These are phyloP conservation scores for Cygnus olor DNA, from an alignment of 2,797 vertebrate genomes.

Conservation along the genomic window DNA sequence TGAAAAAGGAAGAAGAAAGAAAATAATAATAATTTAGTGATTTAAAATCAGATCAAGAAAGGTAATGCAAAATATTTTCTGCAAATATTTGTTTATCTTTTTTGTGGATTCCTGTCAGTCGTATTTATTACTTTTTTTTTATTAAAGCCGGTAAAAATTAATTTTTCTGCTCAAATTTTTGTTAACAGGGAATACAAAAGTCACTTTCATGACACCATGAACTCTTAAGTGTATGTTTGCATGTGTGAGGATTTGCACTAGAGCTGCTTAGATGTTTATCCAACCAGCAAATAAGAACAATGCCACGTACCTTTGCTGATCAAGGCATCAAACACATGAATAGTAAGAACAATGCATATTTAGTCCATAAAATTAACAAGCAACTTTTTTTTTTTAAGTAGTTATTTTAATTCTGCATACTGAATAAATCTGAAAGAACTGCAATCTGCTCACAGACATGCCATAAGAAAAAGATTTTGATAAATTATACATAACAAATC, in stretches of 20 bases:
- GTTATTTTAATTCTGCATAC: conserved; percentile 1
- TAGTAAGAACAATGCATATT: not conserved
- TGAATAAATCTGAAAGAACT: not conserved
- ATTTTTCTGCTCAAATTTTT: not conserved
- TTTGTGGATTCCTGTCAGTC: not conserved
- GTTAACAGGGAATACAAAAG: not conserved
- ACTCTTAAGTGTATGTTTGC: not conserved
- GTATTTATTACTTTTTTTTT: not conserved
- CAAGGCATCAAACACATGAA: not conserved
- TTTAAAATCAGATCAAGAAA: not conserved
- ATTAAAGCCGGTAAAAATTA: not conserved
- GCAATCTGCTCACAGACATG: conserved; percentile 1
- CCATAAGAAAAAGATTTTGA: not conserved
- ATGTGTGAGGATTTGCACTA: not conserved
- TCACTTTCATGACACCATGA: not conserved
- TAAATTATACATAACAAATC: conserved; percentile 16
- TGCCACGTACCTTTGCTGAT: not conserved
- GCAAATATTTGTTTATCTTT: not conserved
- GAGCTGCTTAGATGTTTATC: not conserved
- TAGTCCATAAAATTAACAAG: not conserved
- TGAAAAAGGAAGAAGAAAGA: not conserved
- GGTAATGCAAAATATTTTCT: not conserved
- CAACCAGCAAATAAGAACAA: not conserved
- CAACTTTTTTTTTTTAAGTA: not conserved
- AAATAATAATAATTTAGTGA: not conserved